phyloP scores from a whole-genome alignment of 2,113 vertebrate genomes.

The Psilopogon haemacephalus region DNA sequence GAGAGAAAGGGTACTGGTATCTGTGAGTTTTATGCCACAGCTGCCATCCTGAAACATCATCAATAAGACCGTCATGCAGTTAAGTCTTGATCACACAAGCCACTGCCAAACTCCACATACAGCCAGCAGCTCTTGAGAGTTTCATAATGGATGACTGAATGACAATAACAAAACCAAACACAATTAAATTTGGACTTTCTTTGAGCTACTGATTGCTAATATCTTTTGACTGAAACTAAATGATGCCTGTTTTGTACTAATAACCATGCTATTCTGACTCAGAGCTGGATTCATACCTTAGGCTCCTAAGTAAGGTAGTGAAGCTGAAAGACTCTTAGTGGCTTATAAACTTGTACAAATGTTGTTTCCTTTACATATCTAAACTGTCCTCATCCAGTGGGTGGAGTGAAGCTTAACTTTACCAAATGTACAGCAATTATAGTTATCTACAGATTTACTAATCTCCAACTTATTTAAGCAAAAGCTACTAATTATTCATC shows the following conservation, averaged over 20 bases:
- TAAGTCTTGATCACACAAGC: background rate
- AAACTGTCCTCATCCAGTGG: background rate
- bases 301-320: background rate
- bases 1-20: background rate
- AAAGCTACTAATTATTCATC: background rate
- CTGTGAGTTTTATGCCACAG: background rate
- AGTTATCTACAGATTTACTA: background rate
- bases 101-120: background rate
- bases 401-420: background rate
- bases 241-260: background rate
- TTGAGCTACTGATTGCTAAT: background rate
- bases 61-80: background rate
- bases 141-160: background rate
- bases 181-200: background rate
- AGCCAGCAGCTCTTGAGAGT: background rate
- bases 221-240: background rate
- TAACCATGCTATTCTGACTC: background rate
- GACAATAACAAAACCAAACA: background rate
- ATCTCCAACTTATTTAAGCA: background rate
- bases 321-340: background rate
- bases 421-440: background rate
- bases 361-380: background rate
- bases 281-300: background rate
- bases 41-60: background rate
- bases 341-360: background rate